Evolutionary conservation across 1,140 invertebrate genomes (phyloP).

Genomic region (Drosophila setifemur): DNA sequence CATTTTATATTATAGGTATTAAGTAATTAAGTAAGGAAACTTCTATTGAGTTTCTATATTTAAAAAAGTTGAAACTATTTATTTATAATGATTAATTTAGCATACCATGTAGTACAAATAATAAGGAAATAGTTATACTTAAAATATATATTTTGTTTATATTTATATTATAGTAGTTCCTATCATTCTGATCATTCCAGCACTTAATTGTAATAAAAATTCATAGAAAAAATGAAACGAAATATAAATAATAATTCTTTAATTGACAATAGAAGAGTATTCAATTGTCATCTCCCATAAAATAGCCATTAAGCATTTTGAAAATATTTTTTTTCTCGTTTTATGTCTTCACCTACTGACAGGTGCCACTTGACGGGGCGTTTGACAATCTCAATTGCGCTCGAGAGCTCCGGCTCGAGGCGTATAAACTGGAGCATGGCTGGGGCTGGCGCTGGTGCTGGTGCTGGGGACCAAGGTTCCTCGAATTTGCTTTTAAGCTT

Average conservation of each 20-base stretch:
- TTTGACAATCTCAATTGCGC: conserved; percentile 76
- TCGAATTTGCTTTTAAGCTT: conserved; percentile 3
- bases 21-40: too few species aligned
- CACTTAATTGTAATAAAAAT: too few species aligned
- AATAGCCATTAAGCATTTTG: not conserved
- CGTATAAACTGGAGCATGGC: conserved; percentile 67
- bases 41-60: too few species aligned
- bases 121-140: too few species aligned
- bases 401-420: conserved; percentile 51
- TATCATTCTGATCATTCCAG: too few species aligned
- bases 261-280: not conserved
- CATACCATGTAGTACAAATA: too few species aligned
- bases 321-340: not conserved
- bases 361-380: conserved; percentile 64
- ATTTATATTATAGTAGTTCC: not conserved
- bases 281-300: not conserved
- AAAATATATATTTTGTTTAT: not conserved
- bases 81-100: too few species aligned
- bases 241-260: too few species aligned
- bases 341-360: conserved; percentile 22
- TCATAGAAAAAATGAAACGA: too few species aligned
- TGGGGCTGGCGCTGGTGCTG: conserved; percentile 8
- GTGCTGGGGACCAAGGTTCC: conserved; percentile 31
- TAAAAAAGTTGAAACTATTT: too few species aligned
- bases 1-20: too few species aligned